These are phyloP conservation scores for Pseudomyrmex dendroicus DNA, from an alignment of 1,140 invertebrate species.

Conservation along the genomic window DNA sequence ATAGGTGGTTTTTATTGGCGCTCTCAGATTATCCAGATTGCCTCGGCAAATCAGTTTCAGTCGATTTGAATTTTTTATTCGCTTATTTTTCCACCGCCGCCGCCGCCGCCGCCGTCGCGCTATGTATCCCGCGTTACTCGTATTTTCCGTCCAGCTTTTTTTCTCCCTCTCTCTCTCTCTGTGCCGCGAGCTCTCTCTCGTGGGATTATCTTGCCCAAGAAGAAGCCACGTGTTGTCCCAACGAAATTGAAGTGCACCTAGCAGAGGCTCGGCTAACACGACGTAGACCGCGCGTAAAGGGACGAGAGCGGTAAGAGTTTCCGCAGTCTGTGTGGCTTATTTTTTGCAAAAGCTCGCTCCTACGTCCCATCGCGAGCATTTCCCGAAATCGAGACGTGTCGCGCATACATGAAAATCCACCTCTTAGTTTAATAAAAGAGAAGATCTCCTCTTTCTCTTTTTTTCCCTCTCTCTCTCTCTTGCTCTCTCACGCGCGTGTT, in stretches of 20 bases:
- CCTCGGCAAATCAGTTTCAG: slow-evolving; percentile 28
- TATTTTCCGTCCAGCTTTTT: no score
- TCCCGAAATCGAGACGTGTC: slow-evolving; percentile 58
- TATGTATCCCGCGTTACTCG: background rate
- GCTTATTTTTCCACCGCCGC: slow-evolving; percentile 24
- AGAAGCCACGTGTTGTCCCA: slow-evolving; percentile 68
- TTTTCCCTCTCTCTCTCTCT: no score
- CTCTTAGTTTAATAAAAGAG: slow-evolving; percentile 35
- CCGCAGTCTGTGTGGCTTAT: slow-evolving; percentile 37
- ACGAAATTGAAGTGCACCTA: slow-evolving; percentile 70
- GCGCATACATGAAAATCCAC: slow-evolving; percentile 26
- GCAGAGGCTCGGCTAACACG: slow-evolving; percentile 56
- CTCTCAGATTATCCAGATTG: background rate
- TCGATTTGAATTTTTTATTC: slow-evolving; percentile 50
- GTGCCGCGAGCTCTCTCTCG: slow-evolving; percentile 31
- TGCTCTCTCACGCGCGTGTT: background rate
- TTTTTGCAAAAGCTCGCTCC: slow-evolving; percentile 51
- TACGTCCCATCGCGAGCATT: slow-evolving; percentile 2
- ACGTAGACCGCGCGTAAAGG: slow-evolving; percentile 41
- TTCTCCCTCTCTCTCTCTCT: slow-evolving; percentile 5
- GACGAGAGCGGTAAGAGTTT: slow-evolving; percentile 40
- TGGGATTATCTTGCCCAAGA: slow-evolving; percentile 43
- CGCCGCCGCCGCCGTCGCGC: background rate
- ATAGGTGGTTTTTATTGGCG: slow-evolving; percentile 4
- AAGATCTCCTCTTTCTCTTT: background rate